Evolutionary conservation across 2,797 vertebrate genomes (phyloP), one percentile per base, ranked within the genome.

Genomic region (Melanogrammus aeglefinus): DNA sequence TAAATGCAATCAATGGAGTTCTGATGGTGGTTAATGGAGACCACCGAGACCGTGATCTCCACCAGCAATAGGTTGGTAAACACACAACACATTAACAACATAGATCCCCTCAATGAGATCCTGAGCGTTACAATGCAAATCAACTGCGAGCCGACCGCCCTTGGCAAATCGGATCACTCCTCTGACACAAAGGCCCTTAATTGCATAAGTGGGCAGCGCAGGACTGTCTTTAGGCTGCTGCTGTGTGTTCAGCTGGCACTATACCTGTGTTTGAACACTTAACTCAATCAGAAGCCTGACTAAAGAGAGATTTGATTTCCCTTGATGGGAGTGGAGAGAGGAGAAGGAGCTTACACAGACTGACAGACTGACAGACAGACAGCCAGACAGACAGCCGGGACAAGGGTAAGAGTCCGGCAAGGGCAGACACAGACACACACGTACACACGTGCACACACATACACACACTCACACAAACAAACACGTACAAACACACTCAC

Each of bases 91-190:
- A 36, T 79, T 88, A 82, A 86, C 76, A 88, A 85, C 80, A 86
- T 84, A 86, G 88, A 88, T 84, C 84, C 86, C 6, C 41, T 44
- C 41, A 44, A 44, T 14, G 88, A 93, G 86, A 91, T 88, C 87
- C 81, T 63, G 81, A 74, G 87, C 85, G 90, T 92, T 84, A 88
- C 83, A 24, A 93, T 92, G 89, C 79, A 47, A 80, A 94, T 94
- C 86, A 89, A 94, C 94, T 85, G 75, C 24, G 76, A 90, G 86
- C 90, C 89, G 90, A 91, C 88, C 72, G 84, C 84, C 88, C 90
- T 92, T 89, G 87, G 81, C 86, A 91, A 94, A 94, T 94, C 91
- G 79, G 92, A 94, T 92, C 86, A 91, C 80, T 82, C 81, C 80
- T 82, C 8, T 44, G 82, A 89, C 88, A 90, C 86, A 89, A 86